These are phyloP conservation scores for Xylota segnis DNA, from an alignment of 2,888 invertebrate genomes.

Conservation along the genomic window DNA sequence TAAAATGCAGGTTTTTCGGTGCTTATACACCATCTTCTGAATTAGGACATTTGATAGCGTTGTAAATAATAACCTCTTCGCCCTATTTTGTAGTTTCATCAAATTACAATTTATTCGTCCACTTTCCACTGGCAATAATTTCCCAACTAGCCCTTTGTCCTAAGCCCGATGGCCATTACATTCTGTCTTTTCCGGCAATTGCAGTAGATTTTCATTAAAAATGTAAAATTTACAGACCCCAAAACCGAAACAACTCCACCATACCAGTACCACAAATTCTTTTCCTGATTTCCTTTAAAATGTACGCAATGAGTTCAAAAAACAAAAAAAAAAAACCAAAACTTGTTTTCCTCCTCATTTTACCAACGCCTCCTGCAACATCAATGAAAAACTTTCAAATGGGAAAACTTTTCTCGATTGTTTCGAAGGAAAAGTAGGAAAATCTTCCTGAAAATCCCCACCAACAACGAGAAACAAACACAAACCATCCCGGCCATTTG, in stretches of 20 bases:
- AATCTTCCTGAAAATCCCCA: constrained; percentile 58
- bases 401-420: constrained; percentile 77
- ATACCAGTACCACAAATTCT: constrained; percentile 19
- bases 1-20: no score
- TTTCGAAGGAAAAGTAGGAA: constrained; percentile 72
- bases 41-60: no score
- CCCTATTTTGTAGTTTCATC: constrained; percentile 8
- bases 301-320: constrained; percentile 13
- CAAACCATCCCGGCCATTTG: constrained; percentile 80
- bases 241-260: constrained; percentile 1
- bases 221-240: constrained; percentile 66
- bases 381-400: constrained; percentile 77
- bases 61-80: neutral
- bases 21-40: no score
- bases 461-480: constrained; percentile 35
- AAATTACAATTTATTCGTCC: constrained; percentile 61
- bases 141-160: constrained; percentile 8
- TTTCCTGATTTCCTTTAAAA: constrained; percentile 35
- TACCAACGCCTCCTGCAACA: constrained; percentile 68
- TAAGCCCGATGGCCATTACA: constrained; percentile 56
- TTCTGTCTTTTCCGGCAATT: constrained; percentile 45
- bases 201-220: constrained; percentile 73
- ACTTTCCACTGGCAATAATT: constrained; percentile 47
- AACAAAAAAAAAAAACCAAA: constrained; percentile 23
- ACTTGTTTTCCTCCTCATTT: constrained; percentile 32